Conservation (phyloP, 2,797 vertebrate species). For the Allobates femoralis region DNA sequence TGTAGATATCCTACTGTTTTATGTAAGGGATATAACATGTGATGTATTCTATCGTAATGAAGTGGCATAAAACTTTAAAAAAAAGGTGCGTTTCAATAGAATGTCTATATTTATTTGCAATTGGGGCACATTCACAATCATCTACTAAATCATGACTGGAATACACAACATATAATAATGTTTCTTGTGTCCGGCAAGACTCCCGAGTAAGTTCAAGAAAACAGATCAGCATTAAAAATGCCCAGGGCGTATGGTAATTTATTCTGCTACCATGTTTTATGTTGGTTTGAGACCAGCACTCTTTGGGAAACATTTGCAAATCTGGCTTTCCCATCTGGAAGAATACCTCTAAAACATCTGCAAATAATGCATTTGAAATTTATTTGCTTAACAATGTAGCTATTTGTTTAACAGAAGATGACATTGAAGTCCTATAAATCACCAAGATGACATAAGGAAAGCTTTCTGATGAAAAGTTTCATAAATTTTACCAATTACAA, state of each 20-base stretch:
- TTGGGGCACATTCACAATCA: constrained; percentile 5
- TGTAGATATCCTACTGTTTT: constrained; percentile 59
- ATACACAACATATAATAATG: constrained; percentile 7
- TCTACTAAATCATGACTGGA: constrained; percentile 14
- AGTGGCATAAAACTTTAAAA: constrained; percentile 46
- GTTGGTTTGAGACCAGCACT: constrained; percentile 42
- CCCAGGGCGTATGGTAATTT: constrained; percentile 31
- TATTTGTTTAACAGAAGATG: constrained; percentile 7
- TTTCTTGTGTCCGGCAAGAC: constrained; percentile 29
- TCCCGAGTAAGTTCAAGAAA: constrained; percentile 44
- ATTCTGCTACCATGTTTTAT: constrained; percentile 26
- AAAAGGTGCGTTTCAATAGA: constrained; percentile 47
- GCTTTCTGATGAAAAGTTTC: no score
- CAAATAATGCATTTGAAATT: background rate
- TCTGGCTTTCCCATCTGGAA: constrained; percentile 51
- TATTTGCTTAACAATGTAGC: constrained; percentile 18
- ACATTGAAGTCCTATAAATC: background rate
- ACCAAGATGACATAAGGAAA: background rate
- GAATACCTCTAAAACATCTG: constrained; percentile 48
- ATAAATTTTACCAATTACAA: background rate
- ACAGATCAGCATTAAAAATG: constrained; percentile 9
- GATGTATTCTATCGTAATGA: constrained; percentile 55
- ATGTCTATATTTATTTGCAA: constrained; percentile 23
- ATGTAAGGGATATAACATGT: constrained; percentile 57
- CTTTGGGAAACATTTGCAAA: constrained; percentile 46